Evolutionary conservation across 2,888 invertebrate genomes (phyloP).

Genomic region (Serrognathus titanus): DNA sequence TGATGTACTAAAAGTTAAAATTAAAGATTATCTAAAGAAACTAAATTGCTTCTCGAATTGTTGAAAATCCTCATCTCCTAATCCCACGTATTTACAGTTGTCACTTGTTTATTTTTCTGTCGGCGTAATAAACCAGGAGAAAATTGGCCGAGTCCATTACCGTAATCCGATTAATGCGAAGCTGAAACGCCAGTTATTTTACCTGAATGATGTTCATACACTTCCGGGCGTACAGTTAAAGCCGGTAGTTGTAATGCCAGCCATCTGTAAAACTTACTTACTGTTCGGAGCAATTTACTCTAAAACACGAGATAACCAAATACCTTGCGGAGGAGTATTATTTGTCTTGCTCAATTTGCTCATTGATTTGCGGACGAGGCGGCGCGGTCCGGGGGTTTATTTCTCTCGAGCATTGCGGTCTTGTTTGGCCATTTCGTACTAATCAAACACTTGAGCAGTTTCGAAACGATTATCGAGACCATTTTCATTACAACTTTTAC

Average conservation of each 20-base stretch:
- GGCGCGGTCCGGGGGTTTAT: not conserved
- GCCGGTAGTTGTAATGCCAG: not conserved
- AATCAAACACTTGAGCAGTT: not conserved
- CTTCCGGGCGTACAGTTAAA: not conserved
- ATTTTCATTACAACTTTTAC: not conserved
- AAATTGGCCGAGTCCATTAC: constrained; percentile 8
- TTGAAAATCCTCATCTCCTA: too few relatives aligned
- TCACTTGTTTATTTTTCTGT: too few relatives aligned
- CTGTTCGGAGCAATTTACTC: not conserved
- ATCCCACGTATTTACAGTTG: too few relatives aligned
- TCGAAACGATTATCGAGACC: not conserved
- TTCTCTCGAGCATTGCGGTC: not conserved
- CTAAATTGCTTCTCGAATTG: too few relatives aligned
- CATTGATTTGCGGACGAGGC: not conserved
- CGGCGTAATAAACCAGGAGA: not conserved
- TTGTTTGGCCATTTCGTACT: not conserved
- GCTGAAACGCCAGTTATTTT: constrained; percentile 9
- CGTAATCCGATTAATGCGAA: constrained; percentile 13
- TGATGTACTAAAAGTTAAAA: too few relatives aligned
- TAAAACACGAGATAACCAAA: constrained; percentile 1
- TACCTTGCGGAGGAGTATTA: not conserved
- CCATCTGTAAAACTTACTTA: not conserved
- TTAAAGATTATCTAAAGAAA: too few relatives aligned
- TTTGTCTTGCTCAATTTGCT: constrained; percentile 2
- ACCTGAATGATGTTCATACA: constrained; percentile 2